Evolutionary conservation across 2,113 vertebrate genomes (phyloP).

Genomic region (Entelurus aequoreus): DNA sequence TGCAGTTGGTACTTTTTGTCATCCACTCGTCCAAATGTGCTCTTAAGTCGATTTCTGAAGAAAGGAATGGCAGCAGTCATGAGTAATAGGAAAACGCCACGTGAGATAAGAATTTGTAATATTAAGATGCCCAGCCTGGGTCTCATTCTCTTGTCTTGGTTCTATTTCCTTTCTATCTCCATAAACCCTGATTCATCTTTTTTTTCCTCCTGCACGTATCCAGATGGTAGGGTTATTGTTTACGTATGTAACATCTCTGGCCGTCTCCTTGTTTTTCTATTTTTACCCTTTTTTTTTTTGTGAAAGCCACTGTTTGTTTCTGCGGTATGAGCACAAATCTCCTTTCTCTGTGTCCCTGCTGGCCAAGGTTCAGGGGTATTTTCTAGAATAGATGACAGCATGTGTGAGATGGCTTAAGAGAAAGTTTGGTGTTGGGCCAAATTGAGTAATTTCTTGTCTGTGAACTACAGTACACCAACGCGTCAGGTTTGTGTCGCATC

Average conservation of each 20-base stretch:
- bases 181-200: conserved; percentile 21
- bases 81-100: conserved; percentile 39
- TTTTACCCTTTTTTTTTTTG: conserved; percentile 43
- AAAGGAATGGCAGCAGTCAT: conserved; percentile 22
- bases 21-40: too few relatives aligned
- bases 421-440: conserved; percentile 28
- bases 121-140: conserved; percentile 38
- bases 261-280: conserved; percentile 27
- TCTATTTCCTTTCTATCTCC: conserved; percentile 10
- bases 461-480: conserved; percentile 7
- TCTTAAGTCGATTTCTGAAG: conserved; percentile 19
- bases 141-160: conserved; percentile 15
- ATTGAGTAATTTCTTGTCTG: conserved; percentile 34
- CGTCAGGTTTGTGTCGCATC: conserved; percentile 29
- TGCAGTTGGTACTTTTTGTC: neutral
- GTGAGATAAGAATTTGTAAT: conserved; percentile 53
- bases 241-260: conserved; percentile 11
- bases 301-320: conserved; percentile 42
- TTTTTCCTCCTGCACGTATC: conserved; percentile 18
- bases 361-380: conserved; percentile 20
- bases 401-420: conserved; percentile 21
- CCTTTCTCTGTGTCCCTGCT: conserved; percentile 13
- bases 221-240: conserved; percentile 40
- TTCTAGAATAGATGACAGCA: conserved; percentile 25
- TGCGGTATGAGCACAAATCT: conserved; percentile 39